Percentiles rank a stretch among this genome's conserved stretches.
Evolutionary conservation across 2,113 vertebrate genomes (phyloP).

Genomic region (Etheostoma spectabile): DNA sequence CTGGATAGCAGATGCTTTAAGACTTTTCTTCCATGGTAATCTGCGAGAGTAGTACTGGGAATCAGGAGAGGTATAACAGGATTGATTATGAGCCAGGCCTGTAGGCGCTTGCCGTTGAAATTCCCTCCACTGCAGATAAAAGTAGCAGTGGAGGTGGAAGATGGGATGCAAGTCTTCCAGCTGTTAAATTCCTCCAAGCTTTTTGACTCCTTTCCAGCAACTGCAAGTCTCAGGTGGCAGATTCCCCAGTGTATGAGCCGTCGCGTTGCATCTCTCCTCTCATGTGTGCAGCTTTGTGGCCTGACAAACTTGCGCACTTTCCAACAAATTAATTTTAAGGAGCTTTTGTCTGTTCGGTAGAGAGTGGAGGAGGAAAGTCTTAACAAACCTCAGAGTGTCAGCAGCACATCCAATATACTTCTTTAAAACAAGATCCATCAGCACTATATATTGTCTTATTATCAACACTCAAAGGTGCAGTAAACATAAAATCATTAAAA

Average conservation of each 20-base stretch:
- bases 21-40: conserved; percentile 44
- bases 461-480: conserved; percentile 71
- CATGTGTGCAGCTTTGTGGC: conserved; percentile 59
- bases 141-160: conserved; percentile 65
- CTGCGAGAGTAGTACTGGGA: conserved; percentile 41
- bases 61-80: conserved; percentile 56
- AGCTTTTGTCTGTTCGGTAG: conserved; percentile 56
- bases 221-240: conserved; percentile 82
- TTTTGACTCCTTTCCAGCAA: conserved; percentile 76
- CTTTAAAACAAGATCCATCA: conserved; percentile 61
- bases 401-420: conserved; percentile 63
- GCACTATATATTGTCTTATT: conserved; percentile 72
- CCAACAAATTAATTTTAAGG: conserved; percentile 58
- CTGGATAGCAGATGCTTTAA: conserved; percentile 47
- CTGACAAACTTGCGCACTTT: conserved; percentile 50
- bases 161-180: conserved; percentile 76
- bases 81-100: conserved; percentile 67
- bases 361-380: conserved; percentile 39
- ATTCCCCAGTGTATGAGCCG: conserved; percentile 75
- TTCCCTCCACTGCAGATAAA: conserved; percentile 63
- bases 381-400: conserved; percentile 52
- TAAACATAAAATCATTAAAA: conserved; percentile 57
- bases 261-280: conserved; percentile 47
- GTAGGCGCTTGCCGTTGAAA: conserved; percentile 66
- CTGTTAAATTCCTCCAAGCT: conserved; percentile 73